These are phyloP conservation scores for Porites cylindrica DNA, from an alignment of 92 coral and sea anemone species.

Conservation along the genomic window DNA sequence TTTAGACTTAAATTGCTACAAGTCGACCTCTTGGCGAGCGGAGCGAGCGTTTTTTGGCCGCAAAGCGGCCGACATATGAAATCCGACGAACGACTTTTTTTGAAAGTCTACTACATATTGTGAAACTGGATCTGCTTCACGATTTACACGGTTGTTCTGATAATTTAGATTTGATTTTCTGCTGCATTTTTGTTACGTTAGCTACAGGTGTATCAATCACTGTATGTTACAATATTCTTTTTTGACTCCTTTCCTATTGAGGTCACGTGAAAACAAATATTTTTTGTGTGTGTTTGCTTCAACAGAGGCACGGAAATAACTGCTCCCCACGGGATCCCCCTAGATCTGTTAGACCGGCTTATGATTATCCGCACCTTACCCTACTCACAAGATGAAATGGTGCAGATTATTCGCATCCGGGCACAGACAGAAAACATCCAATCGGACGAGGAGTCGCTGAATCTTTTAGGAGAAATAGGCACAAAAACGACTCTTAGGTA, in stretches of 20 bases:
- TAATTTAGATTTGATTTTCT: too few species aligned
- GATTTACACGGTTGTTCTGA: too few species aligned
- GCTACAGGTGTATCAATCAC: too few species aligned
- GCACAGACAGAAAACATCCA: constrained; percentile 98
- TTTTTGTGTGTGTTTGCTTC: background rate
- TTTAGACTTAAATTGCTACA: too few species aligned
- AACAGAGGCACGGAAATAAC: constrained; percentile 92
- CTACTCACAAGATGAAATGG: constrained; percentile 96
- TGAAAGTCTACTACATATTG: too few species aligned
- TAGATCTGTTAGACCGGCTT: constrained; percentile 97
- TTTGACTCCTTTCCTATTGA: background rate
- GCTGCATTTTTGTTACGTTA: too few species aligned
- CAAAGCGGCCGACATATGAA: too few species aligned
- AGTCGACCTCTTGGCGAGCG: too few species aligned
- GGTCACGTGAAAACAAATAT: background rate
- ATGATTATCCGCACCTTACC: constrained; percentile 96
- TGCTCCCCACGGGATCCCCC: constrained; percentile 98
- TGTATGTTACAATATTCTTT: too few species aligned
- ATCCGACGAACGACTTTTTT: too few species aligned
- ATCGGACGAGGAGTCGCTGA: constrained; percentile 91
- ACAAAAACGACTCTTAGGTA: constrained; percentile 97
- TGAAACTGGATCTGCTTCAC: too few species aligned
- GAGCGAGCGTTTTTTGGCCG: too few species aligned
- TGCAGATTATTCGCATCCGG: constrained; percentile 93
- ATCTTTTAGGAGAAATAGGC: constrained; percentile 91